Percentiles rank a stretch among this genome's conserved stretches.
phyloP scores from a whole-genome alignment of 2,797 vertebrate genomes.

The Mormyrops attenuatus region DNA sequence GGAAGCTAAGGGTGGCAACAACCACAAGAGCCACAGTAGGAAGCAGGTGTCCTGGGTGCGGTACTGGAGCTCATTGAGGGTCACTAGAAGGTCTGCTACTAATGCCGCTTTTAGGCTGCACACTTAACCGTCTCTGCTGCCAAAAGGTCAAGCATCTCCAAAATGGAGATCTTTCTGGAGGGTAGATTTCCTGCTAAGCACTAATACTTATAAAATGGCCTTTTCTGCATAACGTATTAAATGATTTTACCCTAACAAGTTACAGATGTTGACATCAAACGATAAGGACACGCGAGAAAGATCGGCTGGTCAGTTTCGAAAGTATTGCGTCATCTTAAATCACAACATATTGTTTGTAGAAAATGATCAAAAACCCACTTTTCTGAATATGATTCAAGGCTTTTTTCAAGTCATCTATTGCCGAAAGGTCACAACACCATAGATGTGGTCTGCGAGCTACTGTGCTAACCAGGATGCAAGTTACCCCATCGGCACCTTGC shows the following conservation, averaged over 20 bases:
- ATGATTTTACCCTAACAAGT: not conserved
- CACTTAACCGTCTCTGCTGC: slow-evolving; percentile 45
- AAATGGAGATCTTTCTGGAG: not conserved
- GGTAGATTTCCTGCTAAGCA: not conserved
- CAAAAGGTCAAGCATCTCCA: slow-evolving; percentile 27
- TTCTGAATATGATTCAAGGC: not conserved
- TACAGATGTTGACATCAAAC: not conserved
- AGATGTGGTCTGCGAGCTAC: not conserved
- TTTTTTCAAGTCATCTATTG: not conserved
- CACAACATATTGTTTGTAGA: not conserved
- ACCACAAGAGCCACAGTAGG: slow-evolving; percentile 57
- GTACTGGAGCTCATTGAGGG: slow-evolving; percentile 32
- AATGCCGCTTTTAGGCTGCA: slow-evolving; percentile 63
- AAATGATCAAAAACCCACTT: not conserved
- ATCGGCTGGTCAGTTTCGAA: not conserved
- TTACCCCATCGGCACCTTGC: not conserved
- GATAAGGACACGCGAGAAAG: not conserved
- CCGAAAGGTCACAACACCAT: not conserved
- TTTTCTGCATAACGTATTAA: not conserved
- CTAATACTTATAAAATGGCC: not conserved
- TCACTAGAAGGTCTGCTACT: slow-evolving; percentile 54
- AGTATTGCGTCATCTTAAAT: not conserved
- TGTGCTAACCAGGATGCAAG: not conserved
- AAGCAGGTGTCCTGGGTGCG: slow-evolving; percentile 34
- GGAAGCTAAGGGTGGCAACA: slow-evolving; percentile 58